Conservation (phyloP, 2,797 vertebrate genomes). For the Discoglossus pictus region DNA sequence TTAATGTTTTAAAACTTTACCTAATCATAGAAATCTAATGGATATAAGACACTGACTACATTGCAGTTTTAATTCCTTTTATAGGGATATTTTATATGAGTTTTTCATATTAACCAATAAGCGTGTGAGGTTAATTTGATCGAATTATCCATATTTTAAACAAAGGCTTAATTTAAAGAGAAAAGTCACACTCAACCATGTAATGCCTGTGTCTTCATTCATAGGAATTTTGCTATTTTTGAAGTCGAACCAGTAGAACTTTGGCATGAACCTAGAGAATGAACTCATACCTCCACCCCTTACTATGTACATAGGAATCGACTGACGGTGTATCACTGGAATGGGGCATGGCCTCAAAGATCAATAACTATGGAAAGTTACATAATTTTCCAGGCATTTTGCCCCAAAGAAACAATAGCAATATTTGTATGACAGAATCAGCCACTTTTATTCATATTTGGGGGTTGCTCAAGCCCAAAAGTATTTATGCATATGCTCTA, state of each 20-base stretch:
- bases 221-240: no score
- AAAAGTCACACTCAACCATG: no score
- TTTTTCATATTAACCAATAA: no score
- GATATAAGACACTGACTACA: no score
- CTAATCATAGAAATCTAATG: no score
- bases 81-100: no score
- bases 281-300: neutral
- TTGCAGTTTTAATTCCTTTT: no score
- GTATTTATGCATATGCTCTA: no score
- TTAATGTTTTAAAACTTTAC: no score
- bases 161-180: neutral
- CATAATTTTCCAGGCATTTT: neutral
- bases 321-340: neutral
- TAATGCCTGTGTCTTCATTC: no score
- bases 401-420: neutral
- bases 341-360: neutral
- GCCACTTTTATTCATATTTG: neutral
- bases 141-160: neutral
- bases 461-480: no score
- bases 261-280: conserved; percentile 5
- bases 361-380: conserved; percentile 3
- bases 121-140: no score
- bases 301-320: conserved; percentile 6
- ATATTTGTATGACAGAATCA: neutral
- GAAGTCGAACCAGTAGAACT: neutral